Evolutionary conservation across 2,797 vertebrate genomes (phyloP).

Genomic region (Nannoperca obscura): DNA sequence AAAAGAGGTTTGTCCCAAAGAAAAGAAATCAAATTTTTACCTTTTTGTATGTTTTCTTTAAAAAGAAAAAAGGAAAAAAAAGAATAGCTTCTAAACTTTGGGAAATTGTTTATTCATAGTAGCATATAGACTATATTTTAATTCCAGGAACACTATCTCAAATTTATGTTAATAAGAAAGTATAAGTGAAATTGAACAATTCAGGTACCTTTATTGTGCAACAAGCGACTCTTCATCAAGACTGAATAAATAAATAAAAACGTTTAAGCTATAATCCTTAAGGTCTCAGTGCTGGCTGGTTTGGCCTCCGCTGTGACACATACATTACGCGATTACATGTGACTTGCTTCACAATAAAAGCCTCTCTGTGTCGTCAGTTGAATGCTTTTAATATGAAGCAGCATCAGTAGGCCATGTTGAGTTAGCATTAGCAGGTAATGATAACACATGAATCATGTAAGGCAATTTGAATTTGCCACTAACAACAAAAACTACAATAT

Average conservation of each 20-base stretch:
- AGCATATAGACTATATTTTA: constrained; percentile 77
- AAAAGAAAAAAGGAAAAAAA: constrained; percentile 39
- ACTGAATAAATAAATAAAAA: constrained; percentile 15
- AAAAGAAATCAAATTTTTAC: constrained; percentile 75
- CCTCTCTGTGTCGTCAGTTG: not conserved
- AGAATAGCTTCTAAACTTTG: constrained; percentile 62
- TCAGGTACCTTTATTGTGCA: constrained; percentile 72
- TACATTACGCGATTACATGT: not conserved
- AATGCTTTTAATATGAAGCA: not conserved
- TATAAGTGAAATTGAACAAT: constrained; percentile 65
- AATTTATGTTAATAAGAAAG: constrained; percentile 66
- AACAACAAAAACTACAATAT: too few relatives aligned
- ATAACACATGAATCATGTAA: not conserved
- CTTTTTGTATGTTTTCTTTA: constrained; percentile 76
- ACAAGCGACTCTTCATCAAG: constrained; percentile 51
- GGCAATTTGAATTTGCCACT: not conserved
- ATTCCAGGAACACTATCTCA: constrained; percentile 71
- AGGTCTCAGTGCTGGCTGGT: not conserved
- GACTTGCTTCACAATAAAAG: constrained; percentile 19
- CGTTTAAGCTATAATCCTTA: constrained; percentile 27
- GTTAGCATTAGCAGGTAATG: not conserved
- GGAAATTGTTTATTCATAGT: constrained; percentile 71
- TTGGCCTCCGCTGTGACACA: not conserved
- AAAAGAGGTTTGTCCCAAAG: constrained; percentile 76
- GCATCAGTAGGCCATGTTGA: not conserved